A percentile compares a stretch with the other conserved stretches of the same genome.
Evolutionary conservation across 2,113 vertebrate species (phyloP).

Genomic region (Pantherophis guttatus): DNA sequence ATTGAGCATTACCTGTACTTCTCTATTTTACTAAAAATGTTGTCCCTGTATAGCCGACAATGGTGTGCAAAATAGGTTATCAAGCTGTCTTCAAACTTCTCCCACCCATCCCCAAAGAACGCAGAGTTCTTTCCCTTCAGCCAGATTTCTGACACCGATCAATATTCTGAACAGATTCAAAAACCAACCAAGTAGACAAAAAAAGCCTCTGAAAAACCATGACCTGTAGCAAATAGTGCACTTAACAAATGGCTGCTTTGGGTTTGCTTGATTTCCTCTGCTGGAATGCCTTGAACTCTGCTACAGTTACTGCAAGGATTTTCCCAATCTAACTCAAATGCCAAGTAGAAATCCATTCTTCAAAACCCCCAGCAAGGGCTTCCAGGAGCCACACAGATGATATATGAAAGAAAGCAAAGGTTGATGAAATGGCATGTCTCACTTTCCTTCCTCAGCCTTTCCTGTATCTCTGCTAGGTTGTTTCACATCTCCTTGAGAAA

Average conservation of each 20-base stretch:
- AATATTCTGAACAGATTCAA: slow-evolving; percentile 1
- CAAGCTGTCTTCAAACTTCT: background rate
- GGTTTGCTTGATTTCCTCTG: slow-evolving; percentile 5
- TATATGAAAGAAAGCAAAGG: background rate
- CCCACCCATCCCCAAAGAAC: background rate
- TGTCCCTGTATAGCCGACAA: background rate
- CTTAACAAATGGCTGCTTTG: slow-evolving; percentile 14
- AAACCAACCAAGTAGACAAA: background rate
- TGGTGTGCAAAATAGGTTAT: background rate
- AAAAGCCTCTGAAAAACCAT: background rate
- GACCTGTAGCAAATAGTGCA: background rate
- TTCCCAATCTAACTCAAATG: slow-evolving; percentile 8
- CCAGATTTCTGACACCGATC: slow-evolving; percentile 12
- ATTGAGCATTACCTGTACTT: background rate
- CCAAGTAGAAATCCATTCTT: background rate
- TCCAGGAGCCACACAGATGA: slow-evolving; percentile 1
- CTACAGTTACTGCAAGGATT: background rate
- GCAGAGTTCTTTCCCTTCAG: background rate
- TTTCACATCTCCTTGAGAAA: background rate
- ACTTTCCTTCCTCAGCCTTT: background rate
- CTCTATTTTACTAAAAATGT: background rate
- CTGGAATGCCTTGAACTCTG: slow-evolving; percentile 13
- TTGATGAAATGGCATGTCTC: background rate
- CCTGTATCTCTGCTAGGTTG: background rate
- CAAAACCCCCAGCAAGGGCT: background rate